Evolutionary conservation across 1,140 invertebrate genomes (phyloP), one percentile per base, ranked within the genome.

Genomic region (Stegodyphus dumicola): DNA sequence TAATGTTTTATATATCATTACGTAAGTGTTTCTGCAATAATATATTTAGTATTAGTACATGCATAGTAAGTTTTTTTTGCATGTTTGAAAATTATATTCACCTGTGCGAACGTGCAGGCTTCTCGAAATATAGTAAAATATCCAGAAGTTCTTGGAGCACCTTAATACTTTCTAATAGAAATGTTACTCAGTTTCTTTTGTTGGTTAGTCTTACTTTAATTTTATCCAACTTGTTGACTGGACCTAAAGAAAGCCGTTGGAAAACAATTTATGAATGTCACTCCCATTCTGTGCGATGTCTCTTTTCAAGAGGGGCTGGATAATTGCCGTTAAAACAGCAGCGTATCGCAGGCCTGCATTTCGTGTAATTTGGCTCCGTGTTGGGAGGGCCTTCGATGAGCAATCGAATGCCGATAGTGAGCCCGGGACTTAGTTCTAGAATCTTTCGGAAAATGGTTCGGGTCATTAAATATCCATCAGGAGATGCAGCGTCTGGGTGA

Each of bases 401-500:
- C 60, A 71, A 80, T 80, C 78, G 78, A 80, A 80, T 80, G 78
- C 73, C 78, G 78, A 80, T 80, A 80, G 78, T 49, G 56, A 54
- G 52, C 65, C 65, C 67, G 17, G 78, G 78, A 80, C 64, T 80
- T 65, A 15, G 67, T 15, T 73, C 69, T 49, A 65, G 54, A 73
- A 80, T 80, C 67, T 80, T 15, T 48, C 51, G 53, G 78, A 80
- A 67, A 80, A 80, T 80, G 67, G 67, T 56, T 10, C 53, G 67
- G 67, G 78, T 80, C 78, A 80, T 80, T 80, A 80, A 80, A 80
- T 80, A 80, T 73, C 78, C 78, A 80, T 80, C 78, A 80, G 64
- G 78, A 7, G 67, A 71, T n/a, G 71, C 78, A 69, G 56, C 69
- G 78, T 71, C 67, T 71, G 78, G 52, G 69, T 80, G 77, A 79